A percentile compares a stretch with the other conserved stretches of the same genome.
Conservation (phyloP, 2,113 vertebrate species). For the Prochilodus magdalenae region DNA sequence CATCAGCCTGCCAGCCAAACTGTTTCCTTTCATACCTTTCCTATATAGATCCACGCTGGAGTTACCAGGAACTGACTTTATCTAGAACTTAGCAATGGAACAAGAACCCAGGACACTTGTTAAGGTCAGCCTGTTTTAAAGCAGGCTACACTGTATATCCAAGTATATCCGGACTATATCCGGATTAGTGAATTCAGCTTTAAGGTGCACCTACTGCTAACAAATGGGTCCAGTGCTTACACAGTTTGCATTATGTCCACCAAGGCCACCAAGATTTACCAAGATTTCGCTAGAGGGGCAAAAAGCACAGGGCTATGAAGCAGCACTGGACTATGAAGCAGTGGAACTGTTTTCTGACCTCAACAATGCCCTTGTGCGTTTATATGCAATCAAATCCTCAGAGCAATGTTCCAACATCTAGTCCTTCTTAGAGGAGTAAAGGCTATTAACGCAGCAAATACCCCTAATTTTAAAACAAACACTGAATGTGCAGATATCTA, state of each 20-base stretch:
- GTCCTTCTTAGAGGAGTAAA: too few species aligned
- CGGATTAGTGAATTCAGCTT: neutral
- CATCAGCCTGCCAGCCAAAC: conserved; percentile 10
- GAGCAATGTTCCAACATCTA: too few species aligned
- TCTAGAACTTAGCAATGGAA: neutral
- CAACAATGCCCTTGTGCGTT: too few species aligned
- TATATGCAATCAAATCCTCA: too few species aligned
- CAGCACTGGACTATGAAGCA: too few species aligned
- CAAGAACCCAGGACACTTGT: neutral
- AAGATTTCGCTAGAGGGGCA: too few species aligned
- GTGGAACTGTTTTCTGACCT: too few species aligned
- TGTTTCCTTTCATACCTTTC: neutral
- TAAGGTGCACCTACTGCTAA: neutral
- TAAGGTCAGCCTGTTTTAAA: too few species aligned
- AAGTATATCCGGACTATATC: neutral
- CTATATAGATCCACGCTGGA: neutral
- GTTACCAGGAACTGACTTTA: neutral
- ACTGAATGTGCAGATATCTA: neutral
- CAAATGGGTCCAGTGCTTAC: neutral
- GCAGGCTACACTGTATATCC: neutral
- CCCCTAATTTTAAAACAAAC: neutral
- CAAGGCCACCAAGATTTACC: too few species aligned
- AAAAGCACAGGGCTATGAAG: too few species aligned
- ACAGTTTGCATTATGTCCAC: neutral
- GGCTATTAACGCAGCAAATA: too few species aligned